A percentile compares a stretch with the other conserved stretches of the same genome.
Conservation (phyloP, 2,888 invertebrate genomes). For the Orthosia cruda region DNA sequence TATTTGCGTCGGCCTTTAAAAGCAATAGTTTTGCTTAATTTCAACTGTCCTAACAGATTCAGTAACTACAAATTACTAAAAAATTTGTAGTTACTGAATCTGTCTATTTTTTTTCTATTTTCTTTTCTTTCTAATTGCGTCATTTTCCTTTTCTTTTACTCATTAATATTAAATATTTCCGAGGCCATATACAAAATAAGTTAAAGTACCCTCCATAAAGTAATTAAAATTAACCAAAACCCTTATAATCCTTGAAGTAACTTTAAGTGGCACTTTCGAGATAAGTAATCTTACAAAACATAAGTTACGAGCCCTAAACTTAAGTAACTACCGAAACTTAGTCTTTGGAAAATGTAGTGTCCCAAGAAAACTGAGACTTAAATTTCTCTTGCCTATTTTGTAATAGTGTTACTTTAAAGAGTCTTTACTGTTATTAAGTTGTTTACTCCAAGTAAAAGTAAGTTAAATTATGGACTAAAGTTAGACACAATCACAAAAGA, state of each 20-base stretch:
- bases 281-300: conserved; percentile 47
- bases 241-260: conserved; percentile 40
- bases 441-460: not conserved
- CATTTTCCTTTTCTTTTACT: conserved; percentile 9
- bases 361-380: not conserved
- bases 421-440: not conserved
- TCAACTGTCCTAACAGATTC: not conserved
- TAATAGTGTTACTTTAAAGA: not conserved
- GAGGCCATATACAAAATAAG: conserved; percentile 37
- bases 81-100: too few species aligned
- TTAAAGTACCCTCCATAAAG: conserved; percentile 31
- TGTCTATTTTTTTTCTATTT: too few species aligned
- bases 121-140: not conserved
- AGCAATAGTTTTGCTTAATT: conserved; percentile 3
- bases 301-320: conserved; percentile 36
- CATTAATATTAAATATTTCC: conserved; percentile 28
- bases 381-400: conserved; percentile 1
- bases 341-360: conserved; percentile 3
- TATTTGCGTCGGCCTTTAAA: conserved; percentile 11
- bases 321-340: conserved; percentile 26
- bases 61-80: not conserved
- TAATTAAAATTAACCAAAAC: conserved; percentile 44
- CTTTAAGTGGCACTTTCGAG: conserved; percentile 44
- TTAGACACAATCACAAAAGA: too few species aligned
- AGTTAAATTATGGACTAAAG: not conserved